Conservation (phyloP, 1,140 invertebrate species). For the Drosophila bocki region DNA sequence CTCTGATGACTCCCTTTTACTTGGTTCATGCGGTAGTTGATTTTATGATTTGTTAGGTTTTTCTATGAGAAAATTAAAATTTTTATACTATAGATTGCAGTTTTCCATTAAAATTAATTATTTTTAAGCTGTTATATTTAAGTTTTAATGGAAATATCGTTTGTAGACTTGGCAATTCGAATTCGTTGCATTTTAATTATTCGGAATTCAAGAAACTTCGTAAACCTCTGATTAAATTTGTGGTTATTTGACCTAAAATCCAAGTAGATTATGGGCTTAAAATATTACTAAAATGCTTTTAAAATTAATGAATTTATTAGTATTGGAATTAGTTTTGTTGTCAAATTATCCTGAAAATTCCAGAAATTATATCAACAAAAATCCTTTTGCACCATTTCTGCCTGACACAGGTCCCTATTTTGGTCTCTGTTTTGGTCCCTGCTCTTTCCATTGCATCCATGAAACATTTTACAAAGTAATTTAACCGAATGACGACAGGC, state of each 20-base stretch:
- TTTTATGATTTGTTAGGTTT: slow-evolving; percentile 12
- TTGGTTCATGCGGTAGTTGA: slow-evolving; percentile 38
- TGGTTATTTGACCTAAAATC: background rate
- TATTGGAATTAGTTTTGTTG: no score
- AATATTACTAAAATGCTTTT: background rate
- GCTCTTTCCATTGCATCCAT: slow-evolving; percentile 28
- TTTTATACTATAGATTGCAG: no score
- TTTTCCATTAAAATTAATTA: background rate
- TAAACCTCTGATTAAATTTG: no score
- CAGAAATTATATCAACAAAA: background rate
- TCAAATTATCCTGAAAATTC: background rate
- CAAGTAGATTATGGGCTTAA: background rate
- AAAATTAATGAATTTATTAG: background rate
- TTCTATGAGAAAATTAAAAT: no score
- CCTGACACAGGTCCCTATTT: background rate
- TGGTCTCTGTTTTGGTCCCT: background rate
- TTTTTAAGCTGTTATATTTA: background rate
- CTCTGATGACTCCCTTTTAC: slow-evolving; percentile 6
- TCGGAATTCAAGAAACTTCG: no score
- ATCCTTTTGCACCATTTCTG: background rate
- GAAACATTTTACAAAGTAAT: slow-evolving; percentile 78
- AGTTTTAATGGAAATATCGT: background rate
- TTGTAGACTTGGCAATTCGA: accelerated
- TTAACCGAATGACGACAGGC: slow-evolving; percentile 66
- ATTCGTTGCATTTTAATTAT: background rate